Evolutionary conservation across 2,113 vertebrate genomes (phyloP).

Genomic region (Eulacestoma nigropectus): DNA sequence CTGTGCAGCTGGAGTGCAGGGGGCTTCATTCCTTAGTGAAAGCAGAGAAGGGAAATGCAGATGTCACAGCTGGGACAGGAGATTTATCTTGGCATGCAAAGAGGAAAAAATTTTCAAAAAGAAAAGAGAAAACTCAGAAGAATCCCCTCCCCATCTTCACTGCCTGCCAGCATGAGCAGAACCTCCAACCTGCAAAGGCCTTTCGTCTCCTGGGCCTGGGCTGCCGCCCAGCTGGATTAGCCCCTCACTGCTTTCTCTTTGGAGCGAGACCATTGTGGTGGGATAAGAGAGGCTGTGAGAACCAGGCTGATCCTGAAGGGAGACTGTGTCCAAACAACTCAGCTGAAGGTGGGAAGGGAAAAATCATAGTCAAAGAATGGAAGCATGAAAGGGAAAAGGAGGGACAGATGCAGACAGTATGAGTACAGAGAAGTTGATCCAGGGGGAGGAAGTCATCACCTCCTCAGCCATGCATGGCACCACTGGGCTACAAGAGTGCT

Average conservation of each 20-base stretch:
- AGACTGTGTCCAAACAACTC: background rate
- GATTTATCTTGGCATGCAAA: conserved; percentile 75
- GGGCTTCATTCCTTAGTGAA: conserved; percentile 66
- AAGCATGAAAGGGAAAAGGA: background rate
- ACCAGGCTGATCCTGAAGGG: background rate
- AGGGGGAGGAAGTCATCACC: background rate
- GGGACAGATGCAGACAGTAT: background rate
- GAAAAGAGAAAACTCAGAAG: conserved; percentile 73
- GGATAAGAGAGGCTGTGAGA: conserved; percentile 29
- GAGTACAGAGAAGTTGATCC: background rate
- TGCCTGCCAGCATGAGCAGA: conserved; percentile 56
- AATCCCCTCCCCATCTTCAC: conserved; percentile 65
- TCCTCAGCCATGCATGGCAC: background rate
- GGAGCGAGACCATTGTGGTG: background rate
- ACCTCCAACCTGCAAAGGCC: conserved; percentile 54
- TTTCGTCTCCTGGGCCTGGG: conserved; percentile 30
- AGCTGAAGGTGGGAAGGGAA: background rate
- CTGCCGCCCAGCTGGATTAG: conserved; percentile 43
- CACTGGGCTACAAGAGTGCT: background rate
- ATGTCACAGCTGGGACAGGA: conserved; percentile 71
- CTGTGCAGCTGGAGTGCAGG: conserved; percentile 65
- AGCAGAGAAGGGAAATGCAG: conserved; percentile 70
- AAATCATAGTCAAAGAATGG: background rate
- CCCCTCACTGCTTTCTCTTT: conserved; percentile 11
- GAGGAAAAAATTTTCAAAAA: conserved; percentile 77